phyloP scores from a whole-genome alignment of 2,113 vertebrate genomes.

The Gyps fulvus region DNA sequence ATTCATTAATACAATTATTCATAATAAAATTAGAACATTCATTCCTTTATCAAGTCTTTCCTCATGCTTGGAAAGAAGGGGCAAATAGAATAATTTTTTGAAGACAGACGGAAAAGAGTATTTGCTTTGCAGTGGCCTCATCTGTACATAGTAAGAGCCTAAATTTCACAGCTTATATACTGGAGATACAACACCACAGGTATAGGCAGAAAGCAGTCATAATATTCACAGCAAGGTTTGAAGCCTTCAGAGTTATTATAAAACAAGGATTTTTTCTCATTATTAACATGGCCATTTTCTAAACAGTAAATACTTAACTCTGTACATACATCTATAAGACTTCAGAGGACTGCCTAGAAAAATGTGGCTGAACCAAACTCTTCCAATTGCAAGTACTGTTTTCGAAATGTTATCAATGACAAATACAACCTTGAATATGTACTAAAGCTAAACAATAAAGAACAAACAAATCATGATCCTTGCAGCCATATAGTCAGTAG shows the following conservation, averaged over 20 bases:
- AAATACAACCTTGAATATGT: constrained; percentile 1
- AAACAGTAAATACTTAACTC: not conserved
- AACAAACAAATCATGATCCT: not conserved
- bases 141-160: fast-evolving
- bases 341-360: not conserved
- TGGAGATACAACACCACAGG: not conserved
- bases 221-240: not conserved
- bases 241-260: not conserved
- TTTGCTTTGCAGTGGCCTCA: not conserved
- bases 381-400: not conserved
- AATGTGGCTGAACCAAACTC: not conserved
- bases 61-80: not conserved
- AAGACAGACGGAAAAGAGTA: not conserved
- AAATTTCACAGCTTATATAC: not conserved
- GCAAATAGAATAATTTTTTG: not conserved
- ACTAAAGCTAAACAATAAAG: constrained; percentile 1
- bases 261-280: not conserved
- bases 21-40: not conserved
- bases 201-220: not conserved
- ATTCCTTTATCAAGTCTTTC: not conserved
- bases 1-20: not conserved
- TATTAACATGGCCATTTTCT: not conserved
- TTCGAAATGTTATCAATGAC: not conserved
- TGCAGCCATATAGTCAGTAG: not conserved
- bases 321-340: not conserved